Conservation (phyloP, 2,888 invertebrate genomes). For the Eupithecia subfuscata region DNA sequence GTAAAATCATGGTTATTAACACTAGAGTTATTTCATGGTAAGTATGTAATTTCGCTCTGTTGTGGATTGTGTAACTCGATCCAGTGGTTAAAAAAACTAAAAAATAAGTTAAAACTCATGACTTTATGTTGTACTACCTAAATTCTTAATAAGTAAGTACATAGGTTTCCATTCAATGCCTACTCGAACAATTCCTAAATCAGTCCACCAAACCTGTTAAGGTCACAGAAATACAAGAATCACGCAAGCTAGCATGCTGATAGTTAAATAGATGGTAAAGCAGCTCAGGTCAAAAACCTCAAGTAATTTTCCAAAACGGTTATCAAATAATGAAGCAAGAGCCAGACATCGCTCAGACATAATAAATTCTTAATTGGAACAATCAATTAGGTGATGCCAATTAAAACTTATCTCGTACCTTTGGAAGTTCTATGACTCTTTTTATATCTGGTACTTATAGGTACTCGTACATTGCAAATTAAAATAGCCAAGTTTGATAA, state of each 20-base stretch:
- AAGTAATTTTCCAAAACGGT: neutral
- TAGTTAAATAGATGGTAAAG: neutral
- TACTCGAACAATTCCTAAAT: neutral
- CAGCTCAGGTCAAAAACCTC: neutral
- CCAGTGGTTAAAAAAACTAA: too few species aligned
- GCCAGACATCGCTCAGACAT: neutral
- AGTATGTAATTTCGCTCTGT: too few species aligned
- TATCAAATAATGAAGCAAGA: conserved; percentile 3
- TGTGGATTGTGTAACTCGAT: too few species aligned
- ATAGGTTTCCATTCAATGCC: too few species aligned
- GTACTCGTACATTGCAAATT: neutral
- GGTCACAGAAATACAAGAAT: neutral
- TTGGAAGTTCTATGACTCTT: neutral
- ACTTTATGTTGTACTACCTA: too few species aligned
- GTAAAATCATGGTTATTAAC: too few species aligned
- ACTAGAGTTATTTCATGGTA: too few species aligned
- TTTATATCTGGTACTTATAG: neutral
- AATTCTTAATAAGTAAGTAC: too few species aligned
- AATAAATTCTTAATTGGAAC: neutral
- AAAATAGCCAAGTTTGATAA: too few species aligned
- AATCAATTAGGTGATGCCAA: neutral
- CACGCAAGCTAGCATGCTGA: neutral
- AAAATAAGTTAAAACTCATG: too few species aligned
- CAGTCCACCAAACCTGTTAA: too few species aligned
- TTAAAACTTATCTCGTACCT: conserved; percentile 5